A percentile compares a stretch with the other conserved stretches of the same genome.
Conservation (phyloP, 1,140 invertebrate genomes). For the Rhopalosiphum padi region DNA sequence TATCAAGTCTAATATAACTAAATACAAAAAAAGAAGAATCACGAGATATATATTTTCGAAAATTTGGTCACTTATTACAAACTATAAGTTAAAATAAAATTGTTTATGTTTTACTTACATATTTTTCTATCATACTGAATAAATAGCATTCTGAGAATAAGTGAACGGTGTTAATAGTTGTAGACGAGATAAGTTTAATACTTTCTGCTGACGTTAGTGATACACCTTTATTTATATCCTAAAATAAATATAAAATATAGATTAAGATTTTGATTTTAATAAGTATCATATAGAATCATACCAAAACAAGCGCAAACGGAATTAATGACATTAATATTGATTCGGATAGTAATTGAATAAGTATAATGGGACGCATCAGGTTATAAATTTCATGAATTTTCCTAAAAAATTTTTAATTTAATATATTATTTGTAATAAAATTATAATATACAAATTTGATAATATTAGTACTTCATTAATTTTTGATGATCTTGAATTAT, state of each 20-base stretch:
- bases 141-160: neutral
- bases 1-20: neutral
- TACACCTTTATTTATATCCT: neutral
- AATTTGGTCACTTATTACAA: neutral
- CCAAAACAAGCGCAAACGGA: neutral
- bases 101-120: neutral
- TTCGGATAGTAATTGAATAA: neutral
- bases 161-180: neutral
- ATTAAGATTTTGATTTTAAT: neutral
- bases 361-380: neutral
- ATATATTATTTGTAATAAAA: neutral
- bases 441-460: neutral
- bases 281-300: neutral
- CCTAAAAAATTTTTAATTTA: neutral
- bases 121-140: neutral
- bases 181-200: neutral
- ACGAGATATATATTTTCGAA: neutral
- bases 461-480: neutral
- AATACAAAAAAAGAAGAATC: neutral
- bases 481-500: constrained; percentile 32
- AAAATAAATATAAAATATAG: neutral
- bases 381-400: neutral
- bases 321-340: neutral
- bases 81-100: neutral
- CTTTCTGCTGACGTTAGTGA: neutral